Percentiles rank a stretch among this genome's conserved stretches.
Conservation (phyloP, 2,888 invertebrate species). For the Xiphydria camelus region DNA sequence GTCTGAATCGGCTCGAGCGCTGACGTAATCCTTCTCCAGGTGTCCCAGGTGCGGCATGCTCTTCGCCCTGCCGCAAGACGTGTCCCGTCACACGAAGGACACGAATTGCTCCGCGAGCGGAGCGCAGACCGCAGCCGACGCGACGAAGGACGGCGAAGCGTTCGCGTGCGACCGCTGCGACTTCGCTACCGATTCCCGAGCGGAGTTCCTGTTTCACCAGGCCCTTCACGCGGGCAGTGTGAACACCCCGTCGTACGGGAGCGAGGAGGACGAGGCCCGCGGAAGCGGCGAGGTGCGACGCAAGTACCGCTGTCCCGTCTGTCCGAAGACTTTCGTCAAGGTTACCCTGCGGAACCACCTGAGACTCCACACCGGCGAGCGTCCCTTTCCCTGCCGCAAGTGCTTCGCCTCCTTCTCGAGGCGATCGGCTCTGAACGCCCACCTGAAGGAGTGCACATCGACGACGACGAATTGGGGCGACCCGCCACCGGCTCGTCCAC, state of each 20-base stretch:
- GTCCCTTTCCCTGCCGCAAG: conserved; percentile 67
- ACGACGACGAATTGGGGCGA: neutral
- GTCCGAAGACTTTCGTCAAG: conserved; percentile 68
- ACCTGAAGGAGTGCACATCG: conserved; percentile 63
- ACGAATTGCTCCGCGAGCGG: conserved; percentile 59
- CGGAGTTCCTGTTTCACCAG: conserved; percentile 75
- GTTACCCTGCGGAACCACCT: conserved; percentile 71
- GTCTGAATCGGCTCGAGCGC: neutral
- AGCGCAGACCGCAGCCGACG: neutral
- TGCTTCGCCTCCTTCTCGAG: conserved; percentile 71
- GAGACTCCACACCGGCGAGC: conserved; percentile 74
- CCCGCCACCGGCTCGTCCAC: too few species aligned
- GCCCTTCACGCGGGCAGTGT: conserved; percentile 66
- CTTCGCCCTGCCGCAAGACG: conserved; percentile 74
- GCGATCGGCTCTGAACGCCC: conserved; percentile 68
- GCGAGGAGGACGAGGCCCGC: conserved; percentile 46
- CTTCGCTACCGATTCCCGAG: conserved; percentile 67
- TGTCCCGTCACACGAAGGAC: conserved; percentile 71
- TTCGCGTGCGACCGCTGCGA: conserved; percentile 67
- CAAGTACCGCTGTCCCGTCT: conserved; percentile 70
- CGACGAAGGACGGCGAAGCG: conserved; percentile 20
- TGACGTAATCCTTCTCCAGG: conserved; percentile 53
- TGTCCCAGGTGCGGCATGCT: conserved; percentile 73
- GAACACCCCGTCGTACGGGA: conserved; percentile 43
- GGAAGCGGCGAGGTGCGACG: conserved; percentile 40